phyloP scores from a whole-genome alignment of 30 jellyfish, hydroid and myxozoan genomes.

The Clytia hemisphaerica region DNA sequence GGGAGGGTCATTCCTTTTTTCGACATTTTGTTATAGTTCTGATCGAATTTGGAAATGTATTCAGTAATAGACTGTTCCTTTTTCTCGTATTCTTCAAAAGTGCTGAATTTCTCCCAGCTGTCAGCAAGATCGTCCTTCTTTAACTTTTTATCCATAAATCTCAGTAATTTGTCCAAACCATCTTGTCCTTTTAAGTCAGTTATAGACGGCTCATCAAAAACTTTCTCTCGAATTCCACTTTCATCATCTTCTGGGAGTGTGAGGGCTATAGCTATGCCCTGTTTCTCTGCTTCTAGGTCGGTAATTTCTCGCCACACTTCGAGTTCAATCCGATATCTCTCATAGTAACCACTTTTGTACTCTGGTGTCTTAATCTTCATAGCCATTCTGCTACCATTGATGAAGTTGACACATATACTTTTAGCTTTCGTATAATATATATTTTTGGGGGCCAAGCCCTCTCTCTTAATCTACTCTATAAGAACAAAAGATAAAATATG shows the following conservation, averaged over 20 bases:
- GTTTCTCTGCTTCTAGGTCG: slow-evolving; percentile 5
- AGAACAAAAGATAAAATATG: too few relatives aligned
- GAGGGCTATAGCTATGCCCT: slow-evolving; percentile 22
- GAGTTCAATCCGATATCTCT: slow-evolving; percentile 2
- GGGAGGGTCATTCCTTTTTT: too few relatives aligned
- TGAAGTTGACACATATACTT: too few relatives aligned
- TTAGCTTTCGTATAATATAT: too few relatives aligned
- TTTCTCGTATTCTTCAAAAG: not conserved
- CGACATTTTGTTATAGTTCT: not conserved
- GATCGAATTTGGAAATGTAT: slow-evolving; percentile 7
- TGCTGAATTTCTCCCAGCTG: not conserved
- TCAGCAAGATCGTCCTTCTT: slow-evolving; percentile 5
- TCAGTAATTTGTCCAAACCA: not conserved
- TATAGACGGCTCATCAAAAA: too few relatives aligned
- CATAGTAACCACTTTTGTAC: too few relatives aligned
- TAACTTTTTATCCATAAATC: not conserved
- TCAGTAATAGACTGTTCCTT: too few relatives aligned
- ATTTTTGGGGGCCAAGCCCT: too few relatives aligned
- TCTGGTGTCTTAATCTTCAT: too few relatives aligned
- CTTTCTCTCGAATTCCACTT: slow-evolving; percentile 15
- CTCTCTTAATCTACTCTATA: too few relatives aligned
- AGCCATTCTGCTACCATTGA: too few relatives aligned
- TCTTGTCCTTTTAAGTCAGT: too few relatives aligned
- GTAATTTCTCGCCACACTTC: slow-evolving; percentile 28
- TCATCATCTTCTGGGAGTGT: slow-evolving; percentile 15